Evolutionary conservation across 2,888 invertebrate genomes (phyloP).

Genomic region (Timema cristinae): DNA sequence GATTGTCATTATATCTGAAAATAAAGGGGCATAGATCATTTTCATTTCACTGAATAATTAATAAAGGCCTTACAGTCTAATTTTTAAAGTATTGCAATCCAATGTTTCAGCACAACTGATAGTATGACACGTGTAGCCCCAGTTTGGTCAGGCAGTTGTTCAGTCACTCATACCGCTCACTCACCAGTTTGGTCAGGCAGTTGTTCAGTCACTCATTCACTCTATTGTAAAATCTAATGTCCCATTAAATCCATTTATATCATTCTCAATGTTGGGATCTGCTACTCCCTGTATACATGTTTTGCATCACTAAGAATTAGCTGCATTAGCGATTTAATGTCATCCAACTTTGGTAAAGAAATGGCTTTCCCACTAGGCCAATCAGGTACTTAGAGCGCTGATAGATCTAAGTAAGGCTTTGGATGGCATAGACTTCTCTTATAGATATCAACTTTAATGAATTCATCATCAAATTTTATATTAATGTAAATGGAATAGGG

Average conservation of each 20-base stretch:
- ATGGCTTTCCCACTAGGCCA: neutral
- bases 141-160: too few relatives aligned
- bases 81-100: too few relatives aligned
- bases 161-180: too few relatives aligned
- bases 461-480: neutral
- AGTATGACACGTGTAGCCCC: too few relatives aligned
- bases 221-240: neutral
- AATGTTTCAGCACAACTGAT: too few relatives aligned
- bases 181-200: too few relatives aligned
- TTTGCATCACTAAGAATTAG: neutral
- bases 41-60: too few relatives aligned
- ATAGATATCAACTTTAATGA: neutral
- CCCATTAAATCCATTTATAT: conserved; percentile 3
- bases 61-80: too few relatives aligned
- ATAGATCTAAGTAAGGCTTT: neutral
- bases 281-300: neutral
- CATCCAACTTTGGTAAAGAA: neutral
- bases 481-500: neutral
- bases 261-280: conserved; percentile 4
- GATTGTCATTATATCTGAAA: too few relatives aligned
- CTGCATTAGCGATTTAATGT: neutral
- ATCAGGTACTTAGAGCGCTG: neutral
- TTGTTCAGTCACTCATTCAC: too few relatives aligned
- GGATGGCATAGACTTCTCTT: neutral
- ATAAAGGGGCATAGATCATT: too few relatives aligned